Conservation (phyloP, 2,113 vertebrate species). For the Marcusenius ussheri region DNA sequence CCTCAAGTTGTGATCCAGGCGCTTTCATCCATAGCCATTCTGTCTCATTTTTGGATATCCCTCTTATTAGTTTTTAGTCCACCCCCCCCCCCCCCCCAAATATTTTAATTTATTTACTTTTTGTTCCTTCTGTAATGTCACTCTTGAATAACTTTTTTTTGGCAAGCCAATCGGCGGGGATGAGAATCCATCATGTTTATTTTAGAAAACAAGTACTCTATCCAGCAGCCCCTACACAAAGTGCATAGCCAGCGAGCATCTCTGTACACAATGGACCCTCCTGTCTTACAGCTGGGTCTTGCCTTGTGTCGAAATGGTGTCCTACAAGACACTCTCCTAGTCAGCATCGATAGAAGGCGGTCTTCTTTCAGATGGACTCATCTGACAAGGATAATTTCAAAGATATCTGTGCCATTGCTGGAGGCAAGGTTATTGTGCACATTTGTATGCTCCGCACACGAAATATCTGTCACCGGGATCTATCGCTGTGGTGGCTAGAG, state of each 20-base stretch:
- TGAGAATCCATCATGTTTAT: not conserved
- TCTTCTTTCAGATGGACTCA: conserved; percentile 47
- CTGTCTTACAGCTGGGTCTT: conserved; percentile 43
- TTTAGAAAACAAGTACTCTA: not conserved
- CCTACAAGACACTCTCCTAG: not conserved
- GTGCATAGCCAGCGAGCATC: not conserved
- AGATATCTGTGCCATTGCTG: not conserved
- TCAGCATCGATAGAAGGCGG: not conserved
- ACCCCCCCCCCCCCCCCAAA: not conserved
- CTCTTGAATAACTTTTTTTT: not conserved
- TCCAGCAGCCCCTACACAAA: not conserved
- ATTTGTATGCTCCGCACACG: conserved; percentile 27
- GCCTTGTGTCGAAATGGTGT: conserved; percentile 40
- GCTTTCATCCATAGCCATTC: not conserved
- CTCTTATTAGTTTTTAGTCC: not conserved
- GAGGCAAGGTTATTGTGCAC: not conserved
- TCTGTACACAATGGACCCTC: conserved; percentile 47
- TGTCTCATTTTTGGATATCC: not conserved
- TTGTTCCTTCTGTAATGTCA: not conserved
- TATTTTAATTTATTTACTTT: not conserved
- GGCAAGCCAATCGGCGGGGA: not conserved
- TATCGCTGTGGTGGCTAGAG: conserved; percentile 39
- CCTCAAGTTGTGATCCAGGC: not conserved
- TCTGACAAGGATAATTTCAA: conserved; percentile 27
- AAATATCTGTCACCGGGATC: conserved; percentile 49